These are phyloP conservation scores for Microplitis demolitor DNA, from an alignment of 1,140 invertebrate genomes.

Conservation along the genomic window DNA sequence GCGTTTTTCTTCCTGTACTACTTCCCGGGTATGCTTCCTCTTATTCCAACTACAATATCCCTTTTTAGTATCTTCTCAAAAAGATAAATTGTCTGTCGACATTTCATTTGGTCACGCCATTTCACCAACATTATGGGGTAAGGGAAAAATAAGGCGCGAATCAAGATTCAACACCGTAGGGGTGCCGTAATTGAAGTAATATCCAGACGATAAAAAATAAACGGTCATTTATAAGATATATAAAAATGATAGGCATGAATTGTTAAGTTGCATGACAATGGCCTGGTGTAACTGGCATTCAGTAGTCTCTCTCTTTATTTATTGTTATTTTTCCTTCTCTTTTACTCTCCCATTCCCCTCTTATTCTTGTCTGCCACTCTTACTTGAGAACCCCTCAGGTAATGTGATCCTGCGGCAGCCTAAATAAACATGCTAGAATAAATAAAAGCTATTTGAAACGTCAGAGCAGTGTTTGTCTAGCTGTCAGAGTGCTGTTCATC, in stretches of 20 bases:
- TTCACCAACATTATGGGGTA: background rate
- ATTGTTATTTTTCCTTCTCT: background rate
- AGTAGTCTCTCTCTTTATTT: background rate
- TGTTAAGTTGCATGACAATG: conserved; percentile 41
- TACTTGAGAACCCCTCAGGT: conserved; percentile 38
- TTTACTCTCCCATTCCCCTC: background rate
- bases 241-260: conserved; percentile 5
- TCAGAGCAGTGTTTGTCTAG: conserved; percentile 52
- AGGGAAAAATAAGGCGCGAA: conserved; percentile 1
- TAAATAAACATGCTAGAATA: conserved; percentile 57
- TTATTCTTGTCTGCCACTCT: background rate
- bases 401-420: conserved; percentile 51
- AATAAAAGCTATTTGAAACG: conserved; percentile 57
- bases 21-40: background rate
- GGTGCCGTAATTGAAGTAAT: background rate
- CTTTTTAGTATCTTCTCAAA: conserved; percentile 9
- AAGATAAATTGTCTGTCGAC: conserved; percentile 13
- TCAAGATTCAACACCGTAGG: conserved; percentile 10
- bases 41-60: conserved; percentile 1
- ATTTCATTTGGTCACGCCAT: background rate
- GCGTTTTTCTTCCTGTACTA: conserved; percentile 18
- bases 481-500: conserved; percentile 41
- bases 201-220: background rate
- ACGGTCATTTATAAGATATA: background rate
- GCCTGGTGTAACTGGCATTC: conserved; percentile 28